Evolutionary conservation across 2,888 invertebrate species (phyloP).

Genomic region (Cremastobaeus sp.): DNA sequence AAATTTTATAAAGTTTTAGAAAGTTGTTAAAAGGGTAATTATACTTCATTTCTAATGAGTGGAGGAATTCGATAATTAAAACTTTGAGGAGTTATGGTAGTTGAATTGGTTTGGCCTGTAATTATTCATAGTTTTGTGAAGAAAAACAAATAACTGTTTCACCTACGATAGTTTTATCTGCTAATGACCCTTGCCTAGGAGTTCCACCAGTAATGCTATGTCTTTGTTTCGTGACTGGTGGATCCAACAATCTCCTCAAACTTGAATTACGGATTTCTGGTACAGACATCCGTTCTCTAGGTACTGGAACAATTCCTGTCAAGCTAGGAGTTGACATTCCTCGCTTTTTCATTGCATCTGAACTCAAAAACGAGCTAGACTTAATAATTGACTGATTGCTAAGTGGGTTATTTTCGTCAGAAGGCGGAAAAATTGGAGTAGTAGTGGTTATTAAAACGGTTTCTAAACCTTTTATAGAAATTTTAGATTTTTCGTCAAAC

Average conservation of each 20-base stretch:
- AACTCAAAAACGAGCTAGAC: conserved; percentile 3
- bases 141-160: conserved; percentile 17
- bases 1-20: too few species aligned
- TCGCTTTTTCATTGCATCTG: conserved; percentile 27
- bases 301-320: conserved; percentile 38
- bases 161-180: conserved; percentile 57
- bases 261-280: conserved; percentile 75
- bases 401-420: conserved; percentile 60
- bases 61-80: too few species aligned
- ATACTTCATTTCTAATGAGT: too few species aligned
- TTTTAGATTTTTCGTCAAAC: conserved; percentile 49
- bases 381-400: not conserved
- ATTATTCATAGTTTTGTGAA: too few species aligned
- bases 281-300: conserved; percentile 74
- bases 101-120: too few species aligned
- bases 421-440: conserved; percentile 69
- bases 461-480: conserved; percentile 68
- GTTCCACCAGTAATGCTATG: conserved; percentile 72
- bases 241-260: conserved; percentile 71
- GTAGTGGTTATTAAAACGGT: conserved; percentile 71
- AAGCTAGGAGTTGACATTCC: conserved; percentile 51
- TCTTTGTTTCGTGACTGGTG: conserved; percentile 70
- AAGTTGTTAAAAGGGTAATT: too few species aligned
- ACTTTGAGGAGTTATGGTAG: too few species aligned
- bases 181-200: conserved; percentile 59